A percentile compares a stretch with the other conserved stretches of the same genome.
These are phyloP conservation scores for Huso huso DNA, from an alignment of 2,797 vertebrate species.

Conservation along the genomic window DNA sequence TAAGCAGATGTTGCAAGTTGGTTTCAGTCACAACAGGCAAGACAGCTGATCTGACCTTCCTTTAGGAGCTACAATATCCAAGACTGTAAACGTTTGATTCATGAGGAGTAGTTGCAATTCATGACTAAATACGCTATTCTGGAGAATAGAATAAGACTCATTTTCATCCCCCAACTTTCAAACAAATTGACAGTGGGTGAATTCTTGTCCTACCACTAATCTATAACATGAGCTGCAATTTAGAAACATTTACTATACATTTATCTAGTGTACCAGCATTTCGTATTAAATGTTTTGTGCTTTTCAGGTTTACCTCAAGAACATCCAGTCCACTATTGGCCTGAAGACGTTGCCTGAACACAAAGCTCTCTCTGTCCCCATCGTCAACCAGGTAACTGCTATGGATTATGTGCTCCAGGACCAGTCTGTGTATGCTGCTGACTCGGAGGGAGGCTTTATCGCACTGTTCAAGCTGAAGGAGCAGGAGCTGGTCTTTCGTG, in stretches of 20 bases:
- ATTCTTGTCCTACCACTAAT: background rate
- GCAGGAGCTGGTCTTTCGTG: constrained; percentile 42
- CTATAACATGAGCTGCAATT: too few relatives aligned
- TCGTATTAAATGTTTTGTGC: too few relatives aligned
- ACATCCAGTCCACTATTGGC: constrained; percentile 39
- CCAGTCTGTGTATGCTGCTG: constrained; percentile 62
- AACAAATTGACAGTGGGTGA: background rate
- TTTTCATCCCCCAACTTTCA: background rate
- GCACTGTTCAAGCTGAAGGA: constrained; percentile 53
- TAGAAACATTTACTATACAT: too few relatives aligned
- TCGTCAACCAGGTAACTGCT: constrained; percentile 44
- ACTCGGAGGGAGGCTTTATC: constrained; percentile 50
- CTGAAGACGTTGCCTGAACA: constrained; percentile 53
- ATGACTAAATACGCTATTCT: too few relatives aligned
- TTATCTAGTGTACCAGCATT: too few relatives aligned
- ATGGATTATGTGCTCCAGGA: constrained; percentile 59
- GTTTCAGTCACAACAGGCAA: too few relatives aligned
- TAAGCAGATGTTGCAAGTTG: too few relatives aligned
- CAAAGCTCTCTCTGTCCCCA: constrained; percentile 49
- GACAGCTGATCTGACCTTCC: too few relatives aligned
- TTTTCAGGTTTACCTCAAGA: constrained; percentile 67
- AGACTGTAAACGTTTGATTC: too few relatives aligned
- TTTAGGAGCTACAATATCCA: too few relatives aligned
- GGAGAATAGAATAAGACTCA: too few relatives aligned
- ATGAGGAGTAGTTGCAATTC: too few relatives aligned